phyloP scores from a whole-genome alignment of 2,797 vertebrate genomes.

The Pogonophryne albipinna region DNA sequence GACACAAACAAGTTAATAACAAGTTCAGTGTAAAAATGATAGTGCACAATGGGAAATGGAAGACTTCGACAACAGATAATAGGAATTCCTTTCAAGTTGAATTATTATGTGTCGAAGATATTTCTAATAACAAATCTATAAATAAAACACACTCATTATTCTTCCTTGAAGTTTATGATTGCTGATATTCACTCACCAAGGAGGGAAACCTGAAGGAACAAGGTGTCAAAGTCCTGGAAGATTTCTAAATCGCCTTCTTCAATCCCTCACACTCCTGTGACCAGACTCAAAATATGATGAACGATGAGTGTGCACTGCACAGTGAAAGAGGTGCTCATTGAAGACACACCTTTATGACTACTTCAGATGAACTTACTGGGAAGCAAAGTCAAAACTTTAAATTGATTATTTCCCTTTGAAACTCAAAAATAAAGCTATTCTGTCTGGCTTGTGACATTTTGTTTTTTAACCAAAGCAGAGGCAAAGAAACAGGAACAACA shows the following conservation, averaged over 20 bases:
- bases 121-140: constrained; percentile 1
- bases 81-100: constrained; percentile 3
- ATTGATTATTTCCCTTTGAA: neutral
- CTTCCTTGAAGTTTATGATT: constrained; percentile 33
- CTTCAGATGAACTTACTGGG: neutral
- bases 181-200: constrained; percentile 15
- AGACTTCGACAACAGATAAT: constrained; percentile 13
- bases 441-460: constrained; percentile 16
- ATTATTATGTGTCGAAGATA: neutral
- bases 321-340: constrained; percentile 10
- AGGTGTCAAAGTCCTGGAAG: constrained; percentile 18
- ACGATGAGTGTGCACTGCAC: constrained; percentile 21
- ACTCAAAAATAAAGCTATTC: neutral
- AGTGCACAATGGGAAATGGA: constrained; percentile 4
- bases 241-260: constrained; percentile 15
- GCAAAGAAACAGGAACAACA: constrained; percentile 63
- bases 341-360: constrained; percentile 57
- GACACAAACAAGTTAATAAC: constrained; percentile 39
- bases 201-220: neutral
- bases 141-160: neutral
- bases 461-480: constrained; percentile 73
- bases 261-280: constrained; percentile 13
- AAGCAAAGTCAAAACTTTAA: neutral
- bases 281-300: constrained; percentile 30
- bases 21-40: neutral